These are phyloP conservation scores for Lepus oiostolus DNA, from an alignment of 2,797 vertebrate species.

Conservation along the genomic window DNA sequence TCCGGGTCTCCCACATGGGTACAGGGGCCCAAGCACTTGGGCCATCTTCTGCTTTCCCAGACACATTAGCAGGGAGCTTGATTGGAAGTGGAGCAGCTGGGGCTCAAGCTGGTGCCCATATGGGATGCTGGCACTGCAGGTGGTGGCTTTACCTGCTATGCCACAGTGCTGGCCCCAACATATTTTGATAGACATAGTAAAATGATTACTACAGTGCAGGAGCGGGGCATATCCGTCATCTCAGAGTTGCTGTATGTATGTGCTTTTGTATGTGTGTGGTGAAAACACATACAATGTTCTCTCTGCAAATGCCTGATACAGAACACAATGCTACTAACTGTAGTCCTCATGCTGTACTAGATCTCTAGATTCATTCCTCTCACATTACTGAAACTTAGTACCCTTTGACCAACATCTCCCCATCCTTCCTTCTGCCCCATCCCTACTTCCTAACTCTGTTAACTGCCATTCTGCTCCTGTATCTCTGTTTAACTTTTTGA, in stretches of 20 bases:
- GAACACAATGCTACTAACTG: background rate
- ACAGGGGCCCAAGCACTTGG: no score
- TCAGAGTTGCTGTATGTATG: background rate
- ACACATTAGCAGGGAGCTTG: no score
- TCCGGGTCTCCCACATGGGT: no score
- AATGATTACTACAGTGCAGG: background rate
- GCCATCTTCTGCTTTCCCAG: no score
- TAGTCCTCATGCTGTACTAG: background rate
- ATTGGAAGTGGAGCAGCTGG: no score
- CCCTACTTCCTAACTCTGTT: no score
- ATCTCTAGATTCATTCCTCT: background rate
- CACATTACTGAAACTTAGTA: background rate
- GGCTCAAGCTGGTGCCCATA: no score
- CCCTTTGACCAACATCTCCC: background rate
- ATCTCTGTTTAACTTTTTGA: background rate
- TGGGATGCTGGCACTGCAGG: no score
- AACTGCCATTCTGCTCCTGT: background rate
- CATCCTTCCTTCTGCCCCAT: no score
- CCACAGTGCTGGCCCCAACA: no score
- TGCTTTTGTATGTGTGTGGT: background rate
- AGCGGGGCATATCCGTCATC: background rate
- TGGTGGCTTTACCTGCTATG: no score
- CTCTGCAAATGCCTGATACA: background rate
- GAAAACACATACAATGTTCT: background rate
- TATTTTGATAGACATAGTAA: background rate